Percentiles rank a stretch among this genome's conserved stretches.
These are phyloP conservation scores for Carlito syrichta DNA, from an alignment of 2,113 vertebrate genomes.

Conservation along the genomic window DNA sequence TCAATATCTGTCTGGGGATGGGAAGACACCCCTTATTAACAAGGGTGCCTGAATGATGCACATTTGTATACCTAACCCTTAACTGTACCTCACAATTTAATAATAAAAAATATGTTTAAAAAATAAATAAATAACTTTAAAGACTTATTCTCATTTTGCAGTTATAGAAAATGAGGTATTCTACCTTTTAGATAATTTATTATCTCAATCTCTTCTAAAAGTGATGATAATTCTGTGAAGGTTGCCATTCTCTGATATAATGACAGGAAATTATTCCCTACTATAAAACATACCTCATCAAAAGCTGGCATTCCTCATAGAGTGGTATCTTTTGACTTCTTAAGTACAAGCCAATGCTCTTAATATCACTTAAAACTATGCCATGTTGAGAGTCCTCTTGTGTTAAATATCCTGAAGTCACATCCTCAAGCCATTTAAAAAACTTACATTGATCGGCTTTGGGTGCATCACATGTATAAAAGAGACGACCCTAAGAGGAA, in stretches of 20 bases:
- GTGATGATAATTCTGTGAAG: neutral
- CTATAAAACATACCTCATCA: constrained; percentile 79
- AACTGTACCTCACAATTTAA: too few species aligned
- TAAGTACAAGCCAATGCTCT: constrained; percentile 81
- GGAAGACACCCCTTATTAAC: too few species aligned
- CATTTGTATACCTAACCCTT: too few species aligned
- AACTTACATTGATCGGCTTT: constrained; percentile 82
- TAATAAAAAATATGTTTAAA: too few species aligned
- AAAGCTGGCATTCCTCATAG: constrained; percentile 85
- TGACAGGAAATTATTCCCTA: neutral
- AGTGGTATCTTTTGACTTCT: constrained; percentile 81
- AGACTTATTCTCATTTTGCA: neutral
- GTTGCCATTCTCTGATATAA: neutral
- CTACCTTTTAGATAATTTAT: neutral
- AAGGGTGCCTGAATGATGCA: too few species aligned
- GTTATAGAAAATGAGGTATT: neutral
- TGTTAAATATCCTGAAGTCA: constrained; percentile 37
- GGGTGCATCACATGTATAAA: constrained; percentile 84
- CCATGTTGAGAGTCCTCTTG: constrained; percentile 36
- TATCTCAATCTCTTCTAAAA: neutral
- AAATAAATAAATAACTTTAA: neutral
- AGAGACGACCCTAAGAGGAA: constrained; percentile 81
- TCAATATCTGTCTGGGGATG: too few species aligned
- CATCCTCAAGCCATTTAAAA: constrained; percentile 85
- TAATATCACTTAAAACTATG: constrained; percentile 74